Base-by-base conservation (phyloP, 2,888 invertebrate genomes). In the Melanchra persicariae region DNA sequence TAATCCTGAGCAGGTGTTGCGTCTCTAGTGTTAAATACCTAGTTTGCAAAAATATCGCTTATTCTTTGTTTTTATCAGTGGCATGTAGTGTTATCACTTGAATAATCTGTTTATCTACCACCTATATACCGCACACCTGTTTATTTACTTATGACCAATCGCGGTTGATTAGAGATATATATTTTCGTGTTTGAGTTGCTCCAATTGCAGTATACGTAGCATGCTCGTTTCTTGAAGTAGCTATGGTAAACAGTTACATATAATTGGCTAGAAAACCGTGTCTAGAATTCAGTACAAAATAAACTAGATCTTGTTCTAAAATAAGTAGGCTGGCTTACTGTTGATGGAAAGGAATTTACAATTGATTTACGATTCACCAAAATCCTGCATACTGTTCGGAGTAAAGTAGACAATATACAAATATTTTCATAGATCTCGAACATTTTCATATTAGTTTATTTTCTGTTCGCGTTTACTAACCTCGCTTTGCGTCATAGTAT, bases 101-200 rank as follows among this genome's bases (percentile, higher is more conserved):
- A 63, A 51, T 72, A 77, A 73, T 77, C 79, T 62, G 57, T 77
- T 81, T 77, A 81, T 79, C 77, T 51, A 49, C 49, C 45, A 55
- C 30, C 47, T 64, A 15, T 57, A 47, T 59, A 40, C 60, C 43
- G 54, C 49, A 64, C 70, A 70, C 63, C 70, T 80, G 76, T 80
- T 78, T 76, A 76, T 76, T 76, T 65, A 65, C 60, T 60, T 17
- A 47, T 63, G 40, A 5, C 17, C 26, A 67, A 37, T 73, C 45
- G 45, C 52, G 40, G 52, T 77, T 51, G 60, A 68, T 67, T 64
- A 49, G 0, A 60, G 17, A 57, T 72, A 55, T 52, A 40, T 26
- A 70, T 76, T 54, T 67, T 63, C 37, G 30, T 57, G 49, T 43
- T 66, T 55, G 55, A 55, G 4, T 67, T 67, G 72, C 22, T 68